Evolutionary conservation across 2,797 vertebrate genomes (phyloP).

Genomic region (Molossus alvarezi): DNA sequence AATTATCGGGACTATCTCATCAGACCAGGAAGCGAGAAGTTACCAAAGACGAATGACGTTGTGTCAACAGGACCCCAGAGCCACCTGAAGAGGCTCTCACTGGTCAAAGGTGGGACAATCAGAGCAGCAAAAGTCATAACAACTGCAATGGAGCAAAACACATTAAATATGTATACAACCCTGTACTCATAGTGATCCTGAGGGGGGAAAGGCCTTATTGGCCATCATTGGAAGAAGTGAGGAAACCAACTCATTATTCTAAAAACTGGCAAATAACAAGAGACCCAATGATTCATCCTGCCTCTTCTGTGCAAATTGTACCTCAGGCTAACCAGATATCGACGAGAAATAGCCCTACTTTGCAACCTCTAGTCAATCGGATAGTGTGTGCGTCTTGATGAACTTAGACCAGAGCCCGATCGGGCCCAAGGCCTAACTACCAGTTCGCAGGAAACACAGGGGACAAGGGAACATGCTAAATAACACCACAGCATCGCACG

Average conservation of each 20-base stretch:
- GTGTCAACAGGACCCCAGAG: not conserved
- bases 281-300: not conserved
- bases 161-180: not conserved
- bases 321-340: not conserved
- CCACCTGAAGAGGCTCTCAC: not conserved
- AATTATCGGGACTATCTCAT: not conserved
- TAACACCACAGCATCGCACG: not conserved
- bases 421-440: not conserved
- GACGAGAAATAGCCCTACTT: not conserved
- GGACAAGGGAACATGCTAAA: not conserved
- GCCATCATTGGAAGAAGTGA: not conserved
- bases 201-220: not conserved
- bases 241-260: constrained; percentile 36
- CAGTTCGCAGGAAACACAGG: not conserved
- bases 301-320: not conserved
- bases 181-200: not conserved
- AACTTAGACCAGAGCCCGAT: not conserved
- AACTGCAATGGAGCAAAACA: not conserved
- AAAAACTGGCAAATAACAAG: not conserved
- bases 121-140: not conserved
- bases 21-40: not conserved
- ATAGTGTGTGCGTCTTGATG: not conserved
- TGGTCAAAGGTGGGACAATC: not conserved
- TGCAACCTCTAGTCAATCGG: not conserved
- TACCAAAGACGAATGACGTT: not conserved